These are phyloP conservation scores for Sapayoa aenigma DNA, from an alignment of 2,113 vertebrate species.

Conservation along the genomic window DNA sequence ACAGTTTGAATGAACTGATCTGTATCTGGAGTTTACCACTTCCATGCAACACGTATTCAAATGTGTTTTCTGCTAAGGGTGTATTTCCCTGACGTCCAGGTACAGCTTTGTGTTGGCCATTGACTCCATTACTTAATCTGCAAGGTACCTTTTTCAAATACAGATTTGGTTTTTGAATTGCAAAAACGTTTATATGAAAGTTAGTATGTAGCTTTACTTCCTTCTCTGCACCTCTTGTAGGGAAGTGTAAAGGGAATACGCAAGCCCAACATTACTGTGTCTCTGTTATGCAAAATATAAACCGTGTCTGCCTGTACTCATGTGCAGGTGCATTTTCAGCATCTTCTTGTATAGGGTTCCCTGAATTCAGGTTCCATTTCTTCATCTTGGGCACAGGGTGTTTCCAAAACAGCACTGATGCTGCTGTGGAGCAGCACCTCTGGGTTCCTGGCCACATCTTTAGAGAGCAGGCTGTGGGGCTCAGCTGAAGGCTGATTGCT, in stretches of 20 bases:
- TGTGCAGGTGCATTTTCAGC: not conserved
- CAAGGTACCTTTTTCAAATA: not conserved
- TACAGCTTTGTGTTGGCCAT: not conserved
- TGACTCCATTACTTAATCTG: not conserved
- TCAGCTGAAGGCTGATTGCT: not conserved
- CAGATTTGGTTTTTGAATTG: not conserved
- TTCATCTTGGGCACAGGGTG: not conserved
- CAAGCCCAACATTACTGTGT: not conserved
- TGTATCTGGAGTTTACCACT: not conserved
- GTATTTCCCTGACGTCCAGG: fast-evolving
- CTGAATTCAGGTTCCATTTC: not conserved
- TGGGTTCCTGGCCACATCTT: fast-evolving
- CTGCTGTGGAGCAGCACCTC: not conserved
- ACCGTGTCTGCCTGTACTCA: fast-evolving
- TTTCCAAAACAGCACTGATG: not conserved
- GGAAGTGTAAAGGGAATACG: not conserved
- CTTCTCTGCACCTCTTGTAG: not conserved
- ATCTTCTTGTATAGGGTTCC: not conserved
- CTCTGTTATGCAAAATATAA: not conserved
- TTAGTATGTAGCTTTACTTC: not conserved
- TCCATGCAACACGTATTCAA: fast-evolving
- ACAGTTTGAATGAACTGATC: not conserved
- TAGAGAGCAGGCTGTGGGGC: not conserved
- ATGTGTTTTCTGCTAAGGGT: not conserved
- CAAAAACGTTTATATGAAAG: not conserved